Evolutionary conservation across 2,113 vertebrate species (phyloP).

Genomic region (Clarias gariepinus): DNA sequence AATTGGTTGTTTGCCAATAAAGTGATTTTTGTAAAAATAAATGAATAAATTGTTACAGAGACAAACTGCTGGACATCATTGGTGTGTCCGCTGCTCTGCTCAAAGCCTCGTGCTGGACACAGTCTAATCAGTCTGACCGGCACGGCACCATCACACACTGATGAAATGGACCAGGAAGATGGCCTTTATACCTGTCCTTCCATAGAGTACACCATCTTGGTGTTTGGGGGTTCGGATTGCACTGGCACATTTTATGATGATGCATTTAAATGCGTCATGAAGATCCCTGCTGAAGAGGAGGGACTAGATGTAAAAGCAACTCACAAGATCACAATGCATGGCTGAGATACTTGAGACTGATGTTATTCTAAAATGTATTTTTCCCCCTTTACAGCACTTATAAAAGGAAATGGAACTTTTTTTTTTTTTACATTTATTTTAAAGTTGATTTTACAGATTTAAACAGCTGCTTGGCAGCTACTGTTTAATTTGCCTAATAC

Average conservation of each 20-base stretch:
- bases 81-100: slow-evolving; percentile 66
- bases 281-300: slow-evolving; percentile 52
- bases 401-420: slow-evolving; percentile 21
- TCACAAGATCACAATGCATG: not conserved
- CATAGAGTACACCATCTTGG: slow-evolving; percentile 64
- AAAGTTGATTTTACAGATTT: slow-evolving; percentile 28
- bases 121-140: slow-evolving; percentile 71
- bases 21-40: not conserved
- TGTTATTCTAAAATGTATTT: not conserved
- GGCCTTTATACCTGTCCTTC: not conserved
- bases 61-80: slow-evolving; percentile 79
- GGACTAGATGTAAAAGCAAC: slow-evolving; percentile 26
- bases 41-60: slow-evolving; percentile 64
- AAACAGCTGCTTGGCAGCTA: slow-evolving; percentile 58
- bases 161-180: slow-evolving; percentile 57
- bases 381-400: not conserved
- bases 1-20: not conserved
- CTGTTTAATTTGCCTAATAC: slow-evolving; percentile 7
- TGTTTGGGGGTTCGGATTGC: slow-evolving; percentile 84
- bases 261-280: slow-evolving; percentile 67
- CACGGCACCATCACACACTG: slow-evolving; percentile 47
- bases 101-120: slow-evolving; percentile 80
- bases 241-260: slow-evolving; percentile 79
- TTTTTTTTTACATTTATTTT: slow-evolving; percentile 8
- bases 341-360: not conserved